Conservation (phyloP, 2,797 vertebrate genomes). For the Ctenopoma kingsleyae region DNA sequence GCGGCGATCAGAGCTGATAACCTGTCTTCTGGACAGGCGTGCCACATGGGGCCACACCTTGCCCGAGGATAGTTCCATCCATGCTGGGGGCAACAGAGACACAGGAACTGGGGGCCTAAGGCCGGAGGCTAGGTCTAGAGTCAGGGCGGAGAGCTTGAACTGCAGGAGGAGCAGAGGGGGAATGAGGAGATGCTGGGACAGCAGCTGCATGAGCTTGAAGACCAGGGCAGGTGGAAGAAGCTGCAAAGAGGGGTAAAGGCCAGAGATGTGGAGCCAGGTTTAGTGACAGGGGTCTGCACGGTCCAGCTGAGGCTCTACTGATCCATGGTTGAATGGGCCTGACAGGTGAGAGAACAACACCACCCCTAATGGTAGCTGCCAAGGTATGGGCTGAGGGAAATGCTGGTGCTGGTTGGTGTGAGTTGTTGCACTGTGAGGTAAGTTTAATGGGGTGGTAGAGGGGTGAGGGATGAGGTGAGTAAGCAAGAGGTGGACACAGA, state of each 20-base stretch:
- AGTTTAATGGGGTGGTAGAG: conserved; percentile 51
- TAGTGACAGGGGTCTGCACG: conserved; percentile 73
- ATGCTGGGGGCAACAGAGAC: conserved; percentile 80
- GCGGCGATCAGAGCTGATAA: conserved; percentile 86
- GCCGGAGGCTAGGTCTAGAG: conserved; percentile 75
- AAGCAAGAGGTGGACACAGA: conserved; percentile 34
- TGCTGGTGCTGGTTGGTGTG: conserved; percentile 40
- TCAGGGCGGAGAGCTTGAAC: conserved; percentile 55
- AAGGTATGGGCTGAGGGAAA: conserved; percentile 60
- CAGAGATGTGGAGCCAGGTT: conserved; percentile 53
- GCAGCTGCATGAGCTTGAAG: conserved; percentile 66
- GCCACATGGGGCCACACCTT: conserved; percentile 86
- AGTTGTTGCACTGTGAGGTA: conserved; percentile 24
- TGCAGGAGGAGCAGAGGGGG: conserved; percentile 37
- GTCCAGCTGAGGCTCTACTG: conserved; percentile 80
- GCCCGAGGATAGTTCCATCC: conserved; percentile 87
- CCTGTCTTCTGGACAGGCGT: conserved; percentile 83
- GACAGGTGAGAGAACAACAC: conserved; percentile 84
- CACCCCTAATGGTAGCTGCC: conserved; percentile 79
- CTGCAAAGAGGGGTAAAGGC: conserved; percentile 37
- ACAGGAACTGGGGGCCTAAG: conserved; percentile 66
- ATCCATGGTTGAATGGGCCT: conserved; percentile 80
- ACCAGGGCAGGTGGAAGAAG: conserved; percentile 37
- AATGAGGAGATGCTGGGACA: conserved; percentile 53
- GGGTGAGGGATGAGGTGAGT: conserved; percentile 23